These are phyloP conservation scores for Ptilorrhoa leucosticta DNA, from an alignment of 2,113 vertebrate species.

Conservation along the genomic window DNA sequence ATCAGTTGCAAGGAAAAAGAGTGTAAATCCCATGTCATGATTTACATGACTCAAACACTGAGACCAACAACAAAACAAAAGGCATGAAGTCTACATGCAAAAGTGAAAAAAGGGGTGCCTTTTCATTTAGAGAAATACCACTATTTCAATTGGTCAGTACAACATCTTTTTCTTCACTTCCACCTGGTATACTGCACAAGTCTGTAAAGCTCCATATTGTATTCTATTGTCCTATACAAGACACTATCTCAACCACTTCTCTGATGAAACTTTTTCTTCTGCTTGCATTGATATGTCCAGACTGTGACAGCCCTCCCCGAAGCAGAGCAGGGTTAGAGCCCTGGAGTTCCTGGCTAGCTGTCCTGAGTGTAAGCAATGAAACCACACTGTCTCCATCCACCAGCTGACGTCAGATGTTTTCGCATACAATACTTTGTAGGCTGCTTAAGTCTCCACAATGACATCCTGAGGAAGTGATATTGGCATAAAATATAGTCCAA, in stretches of 20 bases:
- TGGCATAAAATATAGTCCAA: not conserved
- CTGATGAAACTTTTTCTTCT: not conserved
- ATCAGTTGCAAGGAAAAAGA: not conserved
- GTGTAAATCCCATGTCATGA: not conserved
- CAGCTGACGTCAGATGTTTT: not conserved
- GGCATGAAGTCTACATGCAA: not conserved
- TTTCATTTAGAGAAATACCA: not conserved
- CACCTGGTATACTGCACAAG: not conserved
- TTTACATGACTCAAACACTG: not conserved
- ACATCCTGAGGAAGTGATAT: not conserved
- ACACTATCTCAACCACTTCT: not conserved
- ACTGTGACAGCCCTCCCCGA: not conserved
- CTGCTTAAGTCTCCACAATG: not conserved
- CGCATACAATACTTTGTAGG: not conserved
- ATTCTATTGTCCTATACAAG: not conserved
- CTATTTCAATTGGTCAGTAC: not conserved
- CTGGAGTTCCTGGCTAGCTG: not conserved
- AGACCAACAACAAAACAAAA: not conserved
- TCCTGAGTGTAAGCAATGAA: not conserved
- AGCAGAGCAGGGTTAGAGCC: not conserved
- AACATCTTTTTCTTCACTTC: not conserved
- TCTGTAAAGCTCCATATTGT: not conserved
- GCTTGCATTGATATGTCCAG: not conserved
- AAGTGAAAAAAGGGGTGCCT: not conserved
- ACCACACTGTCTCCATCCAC: not conserved